Base-by-base conservation (phyloP, 2,113 vertebrate genomes). In the Symphodus melops region DNA sequence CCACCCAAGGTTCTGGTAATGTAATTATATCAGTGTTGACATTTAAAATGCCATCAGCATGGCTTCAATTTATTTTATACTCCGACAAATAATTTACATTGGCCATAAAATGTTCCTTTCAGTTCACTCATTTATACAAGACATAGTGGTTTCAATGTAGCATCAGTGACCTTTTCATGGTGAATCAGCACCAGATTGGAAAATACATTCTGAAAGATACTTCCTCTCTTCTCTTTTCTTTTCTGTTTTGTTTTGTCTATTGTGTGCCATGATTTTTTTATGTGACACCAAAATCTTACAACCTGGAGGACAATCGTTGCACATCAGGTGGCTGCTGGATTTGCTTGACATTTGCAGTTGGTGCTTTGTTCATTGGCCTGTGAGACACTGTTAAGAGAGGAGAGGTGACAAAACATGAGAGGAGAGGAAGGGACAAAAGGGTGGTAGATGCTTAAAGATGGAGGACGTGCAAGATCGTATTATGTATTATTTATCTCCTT, bases 401-500 rank as follows among this genome's bases (percentile, higher is more conserved):
- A 51, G 67, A 80, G 77, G 83, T 78, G 84, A 63, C 69, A 75
- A 81, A 84, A 59, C 42, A 69, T 3, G 13, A 48, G 20, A 52
- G 68, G 4, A 41, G 51, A 49, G 52, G 68, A 52, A 44, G 20
- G 41, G 8, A 77, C 65, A 49, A 13, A 67, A 71, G 83, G 57
- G 64, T 33, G 77, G 44, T 46, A 16, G 53, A 63, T 49, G 54
- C 4, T 16, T 51, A 49, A 59, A 19, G 44, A 60, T 49, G 52
- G 28, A 56, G 25, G 61, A 75, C 62, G 83, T 63, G 79, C 75
- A 82, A 63, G 48, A 49, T 4, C 19, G 25, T 3, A 17, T 42
- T 41, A 8, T 84, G 49, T 75, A 88, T 84, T 85, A 87, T 91
- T 88, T 69, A 86, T 86, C 61, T 79, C 1, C 79, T 76, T 72